Evolutionary conservation across 2,888 invertebrate species (phyloP), one percentile per base, ranked within the genome.

Genomic region (Lissonota sp.): DNA sequence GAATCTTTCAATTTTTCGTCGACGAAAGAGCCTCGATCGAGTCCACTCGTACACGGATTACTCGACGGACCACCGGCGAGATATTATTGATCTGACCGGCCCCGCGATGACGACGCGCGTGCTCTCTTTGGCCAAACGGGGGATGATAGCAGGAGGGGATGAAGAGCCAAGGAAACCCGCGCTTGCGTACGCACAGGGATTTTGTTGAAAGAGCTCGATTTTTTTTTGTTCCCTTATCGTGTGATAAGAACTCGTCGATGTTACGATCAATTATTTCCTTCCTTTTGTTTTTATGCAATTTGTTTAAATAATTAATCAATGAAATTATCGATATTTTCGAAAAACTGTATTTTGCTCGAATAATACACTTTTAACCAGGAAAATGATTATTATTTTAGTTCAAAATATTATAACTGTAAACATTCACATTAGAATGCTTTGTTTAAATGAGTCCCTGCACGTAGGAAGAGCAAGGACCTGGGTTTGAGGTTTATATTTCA

Each of bases 51-150:
- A 70, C 64, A 66, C 64, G 73, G 70, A 58, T 39, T 49, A 39
- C 73, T 66, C 64, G 49, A 40, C 16, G 66, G 75, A 79, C 79
- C 79, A 74, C 81, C 81, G 55, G 62, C 64, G 74, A 75, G 81
- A 79, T 77, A 83, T 87, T 88, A 88, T 88, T 88, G 88, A 88
- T 88, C 87, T 79, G 72, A 71, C 66, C 73, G 79, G 55, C 26
- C 53, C 26, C 53, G 64, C 83, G 71, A 66, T 83, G 84, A 81
- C 84, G 84, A 70, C 78, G 71, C 70, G 64, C 44, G 42, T 26
- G 74, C 64, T 57, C 64, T 57, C 12, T 66, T 46, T 6, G 39
- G 1, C 58, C 14, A 46, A 51, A 12, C 49, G 53, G 70, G 72
- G 63, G 60, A 49, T 76, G 76, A 69, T 69, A 39, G 4, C 5